Percentiles rank a stretch among this genome's conserved stretches.
Conservation (phyloP, 2,888 invertebrate genomes). For the Pyrochroa serraticornis region DNA sequence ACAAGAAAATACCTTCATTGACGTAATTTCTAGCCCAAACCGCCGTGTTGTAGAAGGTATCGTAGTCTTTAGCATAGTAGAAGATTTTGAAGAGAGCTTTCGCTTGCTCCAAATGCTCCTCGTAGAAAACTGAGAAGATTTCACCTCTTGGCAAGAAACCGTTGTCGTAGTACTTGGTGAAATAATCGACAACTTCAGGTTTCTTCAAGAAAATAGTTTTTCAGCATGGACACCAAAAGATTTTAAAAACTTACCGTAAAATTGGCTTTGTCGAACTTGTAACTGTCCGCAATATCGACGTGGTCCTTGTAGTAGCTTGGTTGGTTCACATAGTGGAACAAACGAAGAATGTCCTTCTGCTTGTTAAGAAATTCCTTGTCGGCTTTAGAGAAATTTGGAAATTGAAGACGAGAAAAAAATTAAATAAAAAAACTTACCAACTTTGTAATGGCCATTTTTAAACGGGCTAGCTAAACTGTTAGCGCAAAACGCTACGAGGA, state of each 20-base stretch:
- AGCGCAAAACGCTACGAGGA: constrained; percentile 8
- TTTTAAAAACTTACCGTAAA: constrained; percentile 51
- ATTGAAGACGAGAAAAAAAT: background rate
- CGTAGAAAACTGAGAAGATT: constrained; percentile 67
- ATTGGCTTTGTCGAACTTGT: constrained; percentile 64
- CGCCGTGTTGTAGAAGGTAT: constrained; percentile 72
- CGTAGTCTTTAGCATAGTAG: constrained; percentile 72
- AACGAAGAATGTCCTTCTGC: constrained; percentile 59
- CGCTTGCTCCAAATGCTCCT: constrained; percentile 67
- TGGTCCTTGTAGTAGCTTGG: constrained; percentile 62
- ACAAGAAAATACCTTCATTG: constrained; percentile 74
- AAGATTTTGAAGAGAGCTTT: constrained; percentile 70
- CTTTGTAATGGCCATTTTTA: constrained; percentile 3
- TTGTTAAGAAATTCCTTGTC: constrained; percentile 35
- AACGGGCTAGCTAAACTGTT: background rate
- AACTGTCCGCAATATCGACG: constrained; percentile 64
- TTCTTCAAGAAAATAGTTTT: constrained; percentile 55
- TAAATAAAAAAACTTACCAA: too few species aligned
- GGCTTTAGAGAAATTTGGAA: constrained; percentile 21
- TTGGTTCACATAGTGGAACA: constrained; percentile 69
- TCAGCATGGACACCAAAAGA: constrained; percentile 9
- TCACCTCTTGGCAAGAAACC: constrained; percentile 66
- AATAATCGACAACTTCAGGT: constrained; percentile 64
- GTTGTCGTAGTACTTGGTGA: constrained; percentile 61
- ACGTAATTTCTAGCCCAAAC: constrained; percentile 70